Conservation (phyloP, 2,888 invertebrate genomes). For the Bellardia bayeri region DNA sequence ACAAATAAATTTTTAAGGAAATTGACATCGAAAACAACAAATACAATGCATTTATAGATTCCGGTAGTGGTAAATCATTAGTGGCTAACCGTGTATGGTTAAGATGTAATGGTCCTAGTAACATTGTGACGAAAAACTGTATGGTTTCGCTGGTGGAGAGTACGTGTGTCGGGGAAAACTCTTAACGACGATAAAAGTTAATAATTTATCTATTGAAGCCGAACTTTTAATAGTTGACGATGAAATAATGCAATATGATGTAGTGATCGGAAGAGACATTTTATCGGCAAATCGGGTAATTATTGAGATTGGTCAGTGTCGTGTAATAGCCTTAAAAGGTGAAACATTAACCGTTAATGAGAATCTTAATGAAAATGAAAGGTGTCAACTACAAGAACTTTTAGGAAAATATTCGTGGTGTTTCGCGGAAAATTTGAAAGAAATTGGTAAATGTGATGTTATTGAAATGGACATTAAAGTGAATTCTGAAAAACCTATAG, state of each 20-base stretch:
- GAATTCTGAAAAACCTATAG: conserved; percentile 46
- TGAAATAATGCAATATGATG: conserved; percentile 30
- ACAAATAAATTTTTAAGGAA: conserved; percentile 51
- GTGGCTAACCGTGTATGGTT: conserved; percentile 25
- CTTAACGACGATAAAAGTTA: conserved; percentile 11
- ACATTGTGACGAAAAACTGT: conserved; percentile 34
- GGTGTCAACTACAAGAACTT: background rate
- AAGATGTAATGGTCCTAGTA: background rate
- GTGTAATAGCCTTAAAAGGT: conserved; percentile 33
- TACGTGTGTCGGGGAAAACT: conserved; percentile 44
- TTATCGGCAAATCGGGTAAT: conserved; percentile 48
- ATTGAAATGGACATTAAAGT: conserved; percentile 62
- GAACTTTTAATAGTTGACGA: conserved; percentile 44
- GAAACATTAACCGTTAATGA: conserved; percentile 42
- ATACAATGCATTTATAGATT: conserved; percentile 56
- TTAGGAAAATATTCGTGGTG: conserved; percentile 36
- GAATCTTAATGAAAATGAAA: background rate
- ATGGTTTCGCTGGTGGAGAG: conserved; percentile 55
- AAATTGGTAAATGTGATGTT: conserved; percentile 50
- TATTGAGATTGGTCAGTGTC: conserved; percentile 57
- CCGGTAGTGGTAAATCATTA: conserved; percentile 58
- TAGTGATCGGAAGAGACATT: conserved; percentile 53
- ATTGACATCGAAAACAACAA: conserved; percentile 31
- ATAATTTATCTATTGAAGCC: too few relatives aligned
- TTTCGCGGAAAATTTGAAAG: conserved; percentile 56